These are phyloP conservation scores for Fukomys damarensis DNA, from an alignment of 2,113 vertebrate species.

Conservation along the genomic window DNA sequence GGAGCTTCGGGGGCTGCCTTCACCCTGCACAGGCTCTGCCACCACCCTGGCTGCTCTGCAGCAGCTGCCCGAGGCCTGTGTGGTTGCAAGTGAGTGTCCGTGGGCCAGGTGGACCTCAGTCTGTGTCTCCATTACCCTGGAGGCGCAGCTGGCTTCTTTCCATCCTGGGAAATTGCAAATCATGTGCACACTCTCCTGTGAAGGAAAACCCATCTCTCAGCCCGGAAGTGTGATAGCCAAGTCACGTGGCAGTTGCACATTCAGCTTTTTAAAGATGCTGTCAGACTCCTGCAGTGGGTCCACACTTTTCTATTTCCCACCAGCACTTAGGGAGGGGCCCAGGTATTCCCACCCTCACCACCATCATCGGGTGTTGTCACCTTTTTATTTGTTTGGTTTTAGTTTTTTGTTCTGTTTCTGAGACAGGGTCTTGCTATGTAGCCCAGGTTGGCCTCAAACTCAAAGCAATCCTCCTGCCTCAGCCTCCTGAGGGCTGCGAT, in stretches of 20 bases:
- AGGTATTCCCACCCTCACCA: background rate
- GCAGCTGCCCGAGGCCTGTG: rapidly evolving
- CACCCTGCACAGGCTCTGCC: rapidly evolving
- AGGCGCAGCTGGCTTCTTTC: background rate
- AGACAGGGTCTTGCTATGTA: no score
- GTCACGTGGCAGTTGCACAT: no score
- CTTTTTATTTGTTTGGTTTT: background rate
- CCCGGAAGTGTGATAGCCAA: background rate
- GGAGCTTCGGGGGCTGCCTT: background rate
- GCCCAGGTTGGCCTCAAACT: no score
- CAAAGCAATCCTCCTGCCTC: no score
- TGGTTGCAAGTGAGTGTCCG: background rate
- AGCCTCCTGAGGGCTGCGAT: no score
- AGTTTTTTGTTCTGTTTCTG: no score
- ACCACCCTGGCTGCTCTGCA: rapidly evolving
- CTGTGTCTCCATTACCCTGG: rapidly evolving
- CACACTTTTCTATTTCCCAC: background rate
- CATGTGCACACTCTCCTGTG: background rate
- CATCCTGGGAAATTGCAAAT: background rate
- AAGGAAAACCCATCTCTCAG: background rate
- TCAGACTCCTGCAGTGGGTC: no score
- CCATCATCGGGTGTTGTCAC: background rate
- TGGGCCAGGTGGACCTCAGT: rapidly evolving
- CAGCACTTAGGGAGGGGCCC: background rate
- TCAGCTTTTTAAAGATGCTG: no score